Percentiles rank a stretch among this genome's conserved stretches.
These are phyloP conservation scores for Speoplatyrhinus poulsoni DNA, from an alignment of 2,113 vertebrate genomes.

Conservation along the genomic window DNA sequence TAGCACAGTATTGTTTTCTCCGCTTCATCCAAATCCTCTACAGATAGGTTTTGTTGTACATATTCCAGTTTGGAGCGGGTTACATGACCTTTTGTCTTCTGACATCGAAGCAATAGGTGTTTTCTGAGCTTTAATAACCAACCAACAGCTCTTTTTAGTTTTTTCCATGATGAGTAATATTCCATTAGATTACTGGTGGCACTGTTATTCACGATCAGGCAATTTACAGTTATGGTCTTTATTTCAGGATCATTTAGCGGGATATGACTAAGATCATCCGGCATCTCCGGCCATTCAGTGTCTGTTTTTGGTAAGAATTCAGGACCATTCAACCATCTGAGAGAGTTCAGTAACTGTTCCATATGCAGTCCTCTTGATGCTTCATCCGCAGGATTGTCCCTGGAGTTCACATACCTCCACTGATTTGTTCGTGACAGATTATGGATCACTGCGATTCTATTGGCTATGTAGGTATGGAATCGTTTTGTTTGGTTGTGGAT, in stretches of 20 bases:
- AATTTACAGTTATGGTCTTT: neutral
- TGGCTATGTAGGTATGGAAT: neutral
- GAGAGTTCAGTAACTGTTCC: neutral
- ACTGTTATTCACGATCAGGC: neutral
- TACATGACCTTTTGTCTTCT: neutral
- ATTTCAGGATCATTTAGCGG: conserved; percentile 1
- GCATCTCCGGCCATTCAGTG: neutral
- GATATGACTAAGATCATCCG: neutral
- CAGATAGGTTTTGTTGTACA: too few relatives aligned
- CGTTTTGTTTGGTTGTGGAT: neutral
- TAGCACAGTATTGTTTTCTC: neutral
- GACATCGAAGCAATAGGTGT: neutral
- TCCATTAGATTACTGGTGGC: neutral
- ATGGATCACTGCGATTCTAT: neutral
- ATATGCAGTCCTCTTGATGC: neutral
- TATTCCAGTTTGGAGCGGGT: too few relatives aligned
- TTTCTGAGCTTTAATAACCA: neutral
- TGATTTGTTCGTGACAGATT: neutral
- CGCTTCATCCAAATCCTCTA: conserved; percentile 4
- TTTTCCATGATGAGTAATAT: conserved; percentile 6
- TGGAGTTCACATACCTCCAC: neutral
- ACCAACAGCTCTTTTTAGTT: conserved; percentile 3
- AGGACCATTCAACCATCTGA: neutral
- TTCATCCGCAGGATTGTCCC: neutral
- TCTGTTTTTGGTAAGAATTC: neutral